Evolutionary conservation across 2,797 vertebrate genomes (phyloP).

Genomic region (Coregonus sp.): DNA sequence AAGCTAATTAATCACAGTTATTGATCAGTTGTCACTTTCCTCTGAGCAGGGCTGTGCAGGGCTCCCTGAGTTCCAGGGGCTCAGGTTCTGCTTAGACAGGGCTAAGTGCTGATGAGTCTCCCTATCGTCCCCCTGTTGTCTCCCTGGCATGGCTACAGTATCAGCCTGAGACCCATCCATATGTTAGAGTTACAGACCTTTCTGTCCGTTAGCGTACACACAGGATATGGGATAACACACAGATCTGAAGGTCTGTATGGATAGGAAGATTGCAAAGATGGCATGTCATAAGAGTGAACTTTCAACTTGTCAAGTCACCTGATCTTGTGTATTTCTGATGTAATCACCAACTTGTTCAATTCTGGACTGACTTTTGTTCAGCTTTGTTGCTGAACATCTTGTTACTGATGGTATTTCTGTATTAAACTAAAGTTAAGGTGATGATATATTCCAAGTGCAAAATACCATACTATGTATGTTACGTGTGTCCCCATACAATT

Average conservation of each 20-base stretch:
- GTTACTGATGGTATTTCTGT: background rate
- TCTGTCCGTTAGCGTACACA: background rate
- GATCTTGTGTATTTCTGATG: background rate
- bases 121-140: constrained; percentile 20
- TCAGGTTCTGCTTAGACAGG: constrained; percentile 53
- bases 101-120: constrained; percentile 45
- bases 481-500: background rate
- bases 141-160: constrained; percentile 20
- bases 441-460: background rate
- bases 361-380: background rate
- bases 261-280: background rate
- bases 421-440: background rate
- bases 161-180: constrained; percentile 59
- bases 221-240: background rate
- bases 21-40: constrained; percentile 77
- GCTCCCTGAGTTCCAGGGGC: constrained; percentile 35
- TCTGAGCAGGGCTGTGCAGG: constrained; percentile 58
- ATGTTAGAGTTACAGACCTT: constrained; percentile 24
- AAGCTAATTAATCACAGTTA: constrained; percentile 83
- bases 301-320: background rate
- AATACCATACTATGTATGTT: background rate
- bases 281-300: background rate
- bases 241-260: background rate
- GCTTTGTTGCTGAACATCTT: background rate
- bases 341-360: background rate